These are phyloP conservation scores for Philereme transversata DNA, from an alignment of 2,888 invertebrate species.

Conservation along the genomic window DNA sequence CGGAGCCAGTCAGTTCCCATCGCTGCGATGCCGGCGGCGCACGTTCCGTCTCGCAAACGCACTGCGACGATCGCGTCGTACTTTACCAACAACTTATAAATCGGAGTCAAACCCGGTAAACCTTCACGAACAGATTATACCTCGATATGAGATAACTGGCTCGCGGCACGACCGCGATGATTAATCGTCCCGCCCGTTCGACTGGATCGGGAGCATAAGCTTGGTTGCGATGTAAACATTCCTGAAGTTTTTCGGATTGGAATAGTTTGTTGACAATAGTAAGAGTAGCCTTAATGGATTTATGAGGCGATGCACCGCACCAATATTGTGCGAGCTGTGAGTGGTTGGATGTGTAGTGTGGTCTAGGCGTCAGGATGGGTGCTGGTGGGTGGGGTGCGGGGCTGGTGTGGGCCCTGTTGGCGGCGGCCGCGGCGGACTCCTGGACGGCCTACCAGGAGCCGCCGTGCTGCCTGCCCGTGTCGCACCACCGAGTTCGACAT, in stretches of 20 bases:
- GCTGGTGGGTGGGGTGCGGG: conserved; percentile 60
- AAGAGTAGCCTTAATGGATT: conserved; percentile 52
- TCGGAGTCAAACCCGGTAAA: conserved; percentile 69
- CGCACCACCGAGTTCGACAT: conserved; percentile 85
- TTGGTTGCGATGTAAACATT: conserved; percentile 74
- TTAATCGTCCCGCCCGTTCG: conserved; percentile 66
- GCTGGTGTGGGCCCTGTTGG: conserved; percentile 65
- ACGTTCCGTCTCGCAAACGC: conserved; percentile 63
- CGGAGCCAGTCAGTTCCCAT: conserved; percentile 60
- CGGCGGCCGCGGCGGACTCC: conserved; percentile 84
- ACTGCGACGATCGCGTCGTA: conserved; percentile 71
- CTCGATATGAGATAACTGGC: conserved; percentile 74
- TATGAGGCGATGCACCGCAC: conserved; percentile 46
- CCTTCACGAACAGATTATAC: conserved; percentile 73
- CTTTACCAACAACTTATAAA: conserved; percentile 76
- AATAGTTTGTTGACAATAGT: conserved; percentile 65
- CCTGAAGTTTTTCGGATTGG: conserved; percentile 68
- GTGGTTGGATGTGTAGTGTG: conserved; percentile 59
- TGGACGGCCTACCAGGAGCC: conserved; percentile 87
- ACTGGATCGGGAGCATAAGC: conserved; percentile 67
- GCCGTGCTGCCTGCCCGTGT: conserved; percentile 85
- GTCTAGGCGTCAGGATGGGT: conserved; percentile 51
- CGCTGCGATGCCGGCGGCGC: conserved; percentile 72
- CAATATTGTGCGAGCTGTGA: conserved; percentile 52
- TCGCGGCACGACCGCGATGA: conserved; percentile 61